Evolutionary conservation across 2,797 vertebrate species (phyloP), one percentile per base, ranked within the genome.

Genomic region (Lindbergichthys nudifrons): DNA sequence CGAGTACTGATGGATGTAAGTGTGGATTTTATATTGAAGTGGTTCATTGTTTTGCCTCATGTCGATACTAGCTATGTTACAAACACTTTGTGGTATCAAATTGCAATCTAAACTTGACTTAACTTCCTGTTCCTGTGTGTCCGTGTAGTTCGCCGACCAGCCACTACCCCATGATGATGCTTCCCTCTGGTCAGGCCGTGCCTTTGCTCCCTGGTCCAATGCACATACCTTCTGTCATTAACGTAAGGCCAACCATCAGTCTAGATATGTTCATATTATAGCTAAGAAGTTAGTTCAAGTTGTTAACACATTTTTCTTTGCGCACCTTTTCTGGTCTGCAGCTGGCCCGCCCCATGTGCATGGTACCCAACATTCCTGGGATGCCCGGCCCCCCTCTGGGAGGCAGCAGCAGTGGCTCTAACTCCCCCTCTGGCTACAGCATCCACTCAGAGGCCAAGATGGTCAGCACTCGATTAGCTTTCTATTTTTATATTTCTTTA

Each of bases 291-390:
- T 65, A 10, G 4, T 76, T 61, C 21, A 0, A n/a, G 52, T 76
- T 80, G 26, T 65, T 50, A 78, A 79, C 74, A 36, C 10, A 2
- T 75, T 26, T 68, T 32, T 68, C 69, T 82, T 69, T 91, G 59
- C 83, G 53, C 76, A 41, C 85, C n/a, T 43, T 65, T 3, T 84
- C 14, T 85, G 52, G 13, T 84, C 66, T 88, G 48, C 79, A 99
- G 98, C 91, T 99, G 93, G 97, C 96, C 18, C 96, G 98, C 89
- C 97, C 98, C 4, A 83, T 99, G 91, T 93, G 96, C 85, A 95
- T 98, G 96, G 96, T 99, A 89, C 97, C 98, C 65, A 98, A 99
- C 95, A 96, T 99, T 95, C 98, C 98, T 43, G 98, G 98, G 60
- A 99, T 99, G 77, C 98, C 98, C 19, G 98, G 98, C 69, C 98